Evolutionary conservation across 2,888 invertebrate species (phyloP).

Genomic region (Rhagonycha fulva): DNA sequence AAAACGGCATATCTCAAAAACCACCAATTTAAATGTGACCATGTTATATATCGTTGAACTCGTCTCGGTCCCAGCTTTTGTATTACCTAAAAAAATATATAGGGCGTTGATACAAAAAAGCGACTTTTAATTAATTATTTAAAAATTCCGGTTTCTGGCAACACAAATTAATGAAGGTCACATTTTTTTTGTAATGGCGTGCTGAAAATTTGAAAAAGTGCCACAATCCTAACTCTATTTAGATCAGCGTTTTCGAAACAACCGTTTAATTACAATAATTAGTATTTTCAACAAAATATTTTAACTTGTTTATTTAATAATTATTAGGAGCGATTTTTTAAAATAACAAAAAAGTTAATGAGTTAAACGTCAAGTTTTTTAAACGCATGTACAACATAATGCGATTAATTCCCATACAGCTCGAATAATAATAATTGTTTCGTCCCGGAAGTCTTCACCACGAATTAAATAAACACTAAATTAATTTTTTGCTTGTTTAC

Average conservation of each 20-base stretch:
- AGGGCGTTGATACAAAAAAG: no score
- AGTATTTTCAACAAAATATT: neutral
- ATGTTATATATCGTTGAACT: no score
- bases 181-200: neutral
- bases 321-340: neutral
- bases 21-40: no score
- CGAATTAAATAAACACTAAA: constrained; percentile 7
- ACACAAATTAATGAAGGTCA: neutral
- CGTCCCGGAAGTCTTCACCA: constrained; percentile 9
- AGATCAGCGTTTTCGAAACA: neutral
- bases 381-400: neutral
- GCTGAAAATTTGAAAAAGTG: neutral
- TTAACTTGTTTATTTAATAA: neutral
- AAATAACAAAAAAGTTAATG: neutral
- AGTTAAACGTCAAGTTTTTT: neutral
- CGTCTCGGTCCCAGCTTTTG: no score
- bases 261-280: neutral
- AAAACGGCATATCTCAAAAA: no score
- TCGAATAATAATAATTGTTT: constrained; percentile 7
- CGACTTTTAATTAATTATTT: no score
- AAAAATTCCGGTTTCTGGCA: neutral
- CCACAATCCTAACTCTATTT: neutral
- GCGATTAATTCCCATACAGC: constrained; percentile 11
- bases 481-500: constrained; percentile 19
- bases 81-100: no score